phyloP scores from a whole-genome alignment of 2,888 invertebrate genomes.

The Nudaria mundana region DNA sequence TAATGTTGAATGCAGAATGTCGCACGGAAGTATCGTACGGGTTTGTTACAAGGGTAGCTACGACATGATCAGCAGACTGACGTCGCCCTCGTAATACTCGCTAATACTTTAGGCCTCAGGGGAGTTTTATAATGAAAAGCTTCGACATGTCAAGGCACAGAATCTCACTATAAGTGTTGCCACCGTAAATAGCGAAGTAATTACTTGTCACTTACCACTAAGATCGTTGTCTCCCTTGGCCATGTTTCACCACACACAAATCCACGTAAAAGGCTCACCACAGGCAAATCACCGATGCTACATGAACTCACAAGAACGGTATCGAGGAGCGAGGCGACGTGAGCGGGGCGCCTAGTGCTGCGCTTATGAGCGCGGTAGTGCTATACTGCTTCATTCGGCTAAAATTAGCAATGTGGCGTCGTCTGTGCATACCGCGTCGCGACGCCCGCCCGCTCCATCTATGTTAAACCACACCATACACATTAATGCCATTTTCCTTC shows the following conservation, averaged over 20 bases:
- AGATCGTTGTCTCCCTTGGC: slow-evolving; percentile 52
- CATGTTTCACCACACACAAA: slow-evolving; percentile 51
- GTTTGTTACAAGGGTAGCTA: slow-evolving; percentile 19
- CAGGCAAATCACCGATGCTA: slow-evolving; percentile 29
- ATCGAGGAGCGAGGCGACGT: slow-evolving; percentile 37
- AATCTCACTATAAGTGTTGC: not conserved
- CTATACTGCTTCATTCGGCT: slow-evolving; percentile 51
- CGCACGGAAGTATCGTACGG: slow-evolving; percentile 12
- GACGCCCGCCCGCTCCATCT: slow-evolving; percentile 16
- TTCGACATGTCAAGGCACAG: not conserved
- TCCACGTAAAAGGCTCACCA: slow-evolving; percentile 30
- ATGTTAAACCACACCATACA: slow-evolving; percentile 14
- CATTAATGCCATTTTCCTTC: slow-evolving; percentile 18
- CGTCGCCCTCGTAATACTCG: not conserved
- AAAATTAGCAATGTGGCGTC: slow-evolving; percentile 61
- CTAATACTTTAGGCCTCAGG: not conserved
- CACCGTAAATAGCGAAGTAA: no score
- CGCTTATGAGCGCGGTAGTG: slow-evolving; percentile 37
- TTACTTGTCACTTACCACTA: slow-evolving; percentile 57
- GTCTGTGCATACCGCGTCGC: slow-evolving; percentile 28
- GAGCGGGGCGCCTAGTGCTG: slow-evolving; percentile 50
- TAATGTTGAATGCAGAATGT: slow-evolving; percentile 29
- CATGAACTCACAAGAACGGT: slow-evolving; percentile 20
- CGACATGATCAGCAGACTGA: not conserved
- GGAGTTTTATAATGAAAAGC: not conserved